Evolutionary conservation across 2,888 invertebrate genomes (phyloP).

Genomic region (Keiferia lycopersicella): DNA sequence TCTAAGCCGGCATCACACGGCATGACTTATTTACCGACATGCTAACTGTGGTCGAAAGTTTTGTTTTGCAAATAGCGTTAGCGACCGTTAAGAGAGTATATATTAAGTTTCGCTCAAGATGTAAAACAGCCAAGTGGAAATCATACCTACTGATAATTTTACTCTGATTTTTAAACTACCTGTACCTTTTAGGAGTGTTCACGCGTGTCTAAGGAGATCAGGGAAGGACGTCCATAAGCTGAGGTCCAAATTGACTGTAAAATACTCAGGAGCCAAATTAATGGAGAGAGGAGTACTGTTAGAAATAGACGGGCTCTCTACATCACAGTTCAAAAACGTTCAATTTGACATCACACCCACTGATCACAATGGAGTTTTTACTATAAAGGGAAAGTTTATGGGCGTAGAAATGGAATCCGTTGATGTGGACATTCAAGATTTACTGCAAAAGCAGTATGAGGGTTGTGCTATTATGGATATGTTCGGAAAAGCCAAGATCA

Average conservation of each 20-base stretch:
- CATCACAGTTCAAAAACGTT: constrained; percentile 87
- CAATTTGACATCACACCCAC: constrained; percentile 87
- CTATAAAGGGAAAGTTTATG: constrained; percentile 87
- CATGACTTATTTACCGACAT: no score
- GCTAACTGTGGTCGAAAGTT: no score
- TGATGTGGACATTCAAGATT: constrained; percentile 86
- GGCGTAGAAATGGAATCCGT: constrained; percentile 88
- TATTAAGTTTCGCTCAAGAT: no score
- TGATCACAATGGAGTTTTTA: constrained; percentile 84
- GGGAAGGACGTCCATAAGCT: constrained; percentile 78
- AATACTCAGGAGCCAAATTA: constrained; percentile 86
- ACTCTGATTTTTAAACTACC: no score
- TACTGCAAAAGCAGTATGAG: constrained; percentile 88
- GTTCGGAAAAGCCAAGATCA: constrained; percentile 89
- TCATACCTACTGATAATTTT: no score
- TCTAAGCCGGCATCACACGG: no score
- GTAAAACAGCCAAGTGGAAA: no score
- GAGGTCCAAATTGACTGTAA: constrained; percentile 81
- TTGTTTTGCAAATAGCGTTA: no score
- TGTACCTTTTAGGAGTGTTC: constrained; percentile 82
- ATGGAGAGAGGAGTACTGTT: constrained; percentile 87
- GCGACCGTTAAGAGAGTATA: no score
- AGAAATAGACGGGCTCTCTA: constrained; percentile 85
- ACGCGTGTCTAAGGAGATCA: constrained; percentile 72
- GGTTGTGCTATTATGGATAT: constrained; percentile 88